phyloP scores from a whole-genome alignment of 2,113 vertebrate genomes.

The Andinoacara biseriatus region DNA sequence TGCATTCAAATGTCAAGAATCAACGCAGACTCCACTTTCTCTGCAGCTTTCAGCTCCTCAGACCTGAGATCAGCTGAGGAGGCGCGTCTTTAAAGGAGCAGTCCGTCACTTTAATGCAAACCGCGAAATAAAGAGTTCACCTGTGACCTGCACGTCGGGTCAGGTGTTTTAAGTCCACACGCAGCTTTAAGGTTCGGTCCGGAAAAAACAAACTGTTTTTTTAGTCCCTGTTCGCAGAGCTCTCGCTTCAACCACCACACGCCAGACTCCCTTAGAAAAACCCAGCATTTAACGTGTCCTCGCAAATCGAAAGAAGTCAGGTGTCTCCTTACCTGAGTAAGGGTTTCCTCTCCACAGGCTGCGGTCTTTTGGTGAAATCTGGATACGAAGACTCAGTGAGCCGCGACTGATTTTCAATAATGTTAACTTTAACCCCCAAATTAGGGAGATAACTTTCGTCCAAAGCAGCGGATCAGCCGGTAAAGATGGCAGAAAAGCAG shows the following conservation, averaged over 20 bases:
- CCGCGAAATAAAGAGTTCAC: neutral
- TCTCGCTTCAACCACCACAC: neutral
- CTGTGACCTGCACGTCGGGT: neutral
- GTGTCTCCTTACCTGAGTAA: neutral
- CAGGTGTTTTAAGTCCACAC: rapidly evolving
- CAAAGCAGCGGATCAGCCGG: neutral
- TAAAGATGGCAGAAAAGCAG: neutral
- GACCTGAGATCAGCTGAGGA: neutral
- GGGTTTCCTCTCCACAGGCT: neutral
- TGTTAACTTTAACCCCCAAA: neutral
- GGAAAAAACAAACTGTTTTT: neutral
- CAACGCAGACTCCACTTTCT: neutral
- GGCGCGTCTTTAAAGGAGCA: no score
- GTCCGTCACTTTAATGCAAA: neutral
- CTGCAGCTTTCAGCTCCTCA: neutral
- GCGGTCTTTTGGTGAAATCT: neutral
- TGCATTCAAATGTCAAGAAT: neutral
- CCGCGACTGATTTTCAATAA: neutral
- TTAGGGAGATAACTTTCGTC: neutral
- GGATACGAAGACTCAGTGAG: neutral
- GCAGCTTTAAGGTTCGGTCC: neutral
- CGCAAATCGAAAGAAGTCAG: rapidly evolving
- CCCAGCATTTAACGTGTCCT: neutral
- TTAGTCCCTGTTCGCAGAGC: neutral
- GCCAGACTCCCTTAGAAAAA: conserved; percentile 17